Base-by-base conservation (phyloP, 2,888 invertebrate species). In the Terebella lapidaria region DNA sequence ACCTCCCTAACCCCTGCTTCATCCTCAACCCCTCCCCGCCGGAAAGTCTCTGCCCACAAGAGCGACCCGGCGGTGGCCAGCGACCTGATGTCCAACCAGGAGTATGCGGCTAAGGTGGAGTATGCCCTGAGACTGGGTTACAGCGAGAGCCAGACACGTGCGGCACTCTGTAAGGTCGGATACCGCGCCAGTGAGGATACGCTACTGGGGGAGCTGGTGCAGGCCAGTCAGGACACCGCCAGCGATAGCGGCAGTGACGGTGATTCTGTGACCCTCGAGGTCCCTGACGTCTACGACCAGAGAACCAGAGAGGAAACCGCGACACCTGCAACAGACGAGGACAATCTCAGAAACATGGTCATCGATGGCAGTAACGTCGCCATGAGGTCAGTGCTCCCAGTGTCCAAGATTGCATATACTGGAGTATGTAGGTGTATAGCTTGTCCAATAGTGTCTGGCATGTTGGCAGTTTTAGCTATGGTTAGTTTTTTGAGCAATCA, bases 121-220 rank as follows among this genome's bases (percentile, higher is more conserved):
- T 94, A 94, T 78, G 94, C 92, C 0, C 84, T 93, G 58, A 94
- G 93, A 81, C 83, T 95, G 67, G 95, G 95, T 47, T 96, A 94
- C 81, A 89, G 91, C 0, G 94, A 94, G 77, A 85, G 86, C 51
- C 85, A 92, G 64, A 90, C 94, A 3, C 88, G 89, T 70, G 87
- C 87, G 1, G 94, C 92, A 0, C 79, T 95, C 47, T 87, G 87
- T 68, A 89, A 91, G 71, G 82, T 94, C n/a, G 94, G 94, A 0
- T 86, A 89, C 0, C 87, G 89, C 68, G 91, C 92, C 4, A 88
- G 88, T 2, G 88, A 92, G 74, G 92, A 94, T 77, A 92, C 93
- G 77, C 83, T 94, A 28, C 81, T 95, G 57, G 91, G 90, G 0
- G 94, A 94, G 81, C 84, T 94, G 62, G 92, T 94, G 68, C 89